Conservation (phyloP, 2,888 invertebrate species). For the Lumbricus terrestris region DNA sequence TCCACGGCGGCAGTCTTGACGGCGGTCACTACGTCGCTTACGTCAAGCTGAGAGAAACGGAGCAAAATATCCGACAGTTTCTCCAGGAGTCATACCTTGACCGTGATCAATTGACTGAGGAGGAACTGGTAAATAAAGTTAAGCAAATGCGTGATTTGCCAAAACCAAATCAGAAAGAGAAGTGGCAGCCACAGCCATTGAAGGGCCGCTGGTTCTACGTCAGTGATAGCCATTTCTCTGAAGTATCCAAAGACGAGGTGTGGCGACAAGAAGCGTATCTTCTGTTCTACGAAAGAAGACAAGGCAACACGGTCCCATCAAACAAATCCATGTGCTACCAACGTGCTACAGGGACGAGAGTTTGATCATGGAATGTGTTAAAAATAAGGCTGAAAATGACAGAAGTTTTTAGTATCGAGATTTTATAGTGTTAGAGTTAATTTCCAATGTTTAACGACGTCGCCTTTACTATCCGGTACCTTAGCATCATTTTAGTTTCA, state of each 20-base stretch:
- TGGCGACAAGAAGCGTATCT: constrained; percentile 87
- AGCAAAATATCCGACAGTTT: background rate
- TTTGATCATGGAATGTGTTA: background rate
- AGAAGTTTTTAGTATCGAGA: background rate
- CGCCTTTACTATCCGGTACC: too few species aligned
- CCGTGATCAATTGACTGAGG: background rate
- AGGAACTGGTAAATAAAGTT: background rate
- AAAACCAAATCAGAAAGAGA: background rate
- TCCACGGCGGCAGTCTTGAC: constrained; percentile 86
- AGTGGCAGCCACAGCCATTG: constrained; percentile 28
- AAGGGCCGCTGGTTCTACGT: constrained; percentile 88
- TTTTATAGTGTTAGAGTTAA: too few species aligned
- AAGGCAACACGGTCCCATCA: too few species aligned
- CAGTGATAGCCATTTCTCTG: constrained; percentile 83
- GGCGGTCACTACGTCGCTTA: constrained; percentile 92
- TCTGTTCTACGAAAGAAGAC: constrained; percentile 85
- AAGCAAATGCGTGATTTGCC: background rate
- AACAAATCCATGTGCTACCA: background rate
- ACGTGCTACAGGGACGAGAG: background rate
- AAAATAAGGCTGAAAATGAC: background rate
- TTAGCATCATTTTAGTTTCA: too few species aligned
- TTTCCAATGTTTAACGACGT: too few species aligned
- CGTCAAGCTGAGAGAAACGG: constrained; percentile 72
- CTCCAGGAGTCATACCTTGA: background rate
- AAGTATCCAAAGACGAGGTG: constrained; percentile 73